Conservation (phyloP, 2,797 vertebrate genomes). For the Catharus ustulatus region DNA sequence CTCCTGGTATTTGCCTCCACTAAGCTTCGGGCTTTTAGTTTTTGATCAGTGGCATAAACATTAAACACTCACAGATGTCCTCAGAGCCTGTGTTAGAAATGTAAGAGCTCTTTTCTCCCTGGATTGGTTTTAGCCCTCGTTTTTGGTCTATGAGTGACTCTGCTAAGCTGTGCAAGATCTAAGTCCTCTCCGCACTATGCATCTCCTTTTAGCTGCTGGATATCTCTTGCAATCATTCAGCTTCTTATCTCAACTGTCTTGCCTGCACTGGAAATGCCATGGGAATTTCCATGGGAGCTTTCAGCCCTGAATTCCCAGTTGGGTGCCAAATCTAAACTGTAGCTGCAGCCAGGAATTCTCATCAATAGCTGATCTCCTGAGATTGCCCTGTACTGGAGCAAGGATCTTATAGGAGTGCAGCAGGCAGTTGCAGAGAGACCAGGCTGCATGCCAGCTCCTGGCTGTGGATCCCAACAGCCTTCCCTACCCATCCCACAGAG, state of each 20-base stretch:
- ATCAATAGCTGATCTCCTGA: background rate
- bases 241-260: background rate
- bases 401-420: background rate
- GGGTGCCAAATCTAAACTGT: background rate
- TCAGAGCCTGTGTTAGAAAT: background rate
- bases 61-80: background rate
- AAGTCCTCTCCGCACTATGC: background rate
- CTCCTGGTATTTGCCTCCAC: conserved; percentile 5
- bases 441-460: fast-evolving
- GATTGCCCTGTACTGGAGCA: fast-evolving
- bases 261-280: background rate
- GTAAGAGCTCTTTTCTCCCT: background rate
- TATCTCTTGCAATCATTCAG: background rate
- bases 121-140: background rate
- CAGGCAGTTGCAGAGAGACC: background rate
- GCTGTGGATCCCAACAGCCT: background rate
- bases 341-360: background rate
- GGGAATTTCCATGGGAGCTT: background rate
- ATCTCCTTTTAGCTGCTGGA: background rate
- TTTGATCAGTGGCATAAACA: conserved; percentile 18
- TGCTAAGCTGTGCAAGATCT: background rate
- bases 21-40: conserved; percentile 10
- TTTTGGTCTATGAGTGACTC: background rate
- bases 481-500: background rate
- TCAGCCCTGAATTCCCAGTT: background rate